phyloP scores from a whole-genome alignment of 1,140 invertebrate genomes.

The Sarcophaga peregrina region DNA sequence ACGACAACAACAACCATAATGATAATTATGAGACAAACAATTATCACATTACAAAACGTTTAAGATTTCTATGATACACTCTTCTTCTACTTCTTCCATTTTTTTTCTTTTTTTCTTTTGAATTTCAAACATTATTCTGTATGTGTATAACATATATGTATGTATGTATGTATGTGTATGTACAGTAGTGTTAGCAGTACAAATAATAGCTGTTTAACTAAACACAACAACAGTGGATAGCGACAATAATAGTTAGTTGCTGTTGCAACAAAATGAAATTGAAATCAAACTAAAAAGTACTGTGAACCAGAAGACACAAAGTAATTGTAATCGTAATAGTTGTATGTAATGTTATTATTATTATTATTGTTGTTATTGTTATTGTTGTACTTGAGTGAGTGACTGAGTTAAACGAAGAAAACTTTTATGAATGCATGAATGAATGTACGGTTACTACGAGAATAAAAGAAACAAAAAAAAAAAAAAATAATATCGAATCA shows the following conservation, averaged over 20 bases:
- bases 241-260: conserved; percentile 3
- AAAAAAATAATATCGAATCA: no score
- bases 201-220: not conserved
- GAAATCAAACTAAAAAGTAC: conserved; percentile 11
- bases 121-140: not conserved
- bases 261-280: not conserved
- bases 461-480: no score
- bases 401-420: no score
- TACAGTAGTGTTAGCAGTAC: not conserved
- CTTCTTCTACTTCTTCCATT: no score
- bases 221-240: not conserved
- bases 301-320: not conserved
- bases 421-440: conserved; percentile 19
- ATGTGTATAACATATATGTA: no score
- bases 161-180: not conserved
- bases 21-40: conserved; percentile 9
- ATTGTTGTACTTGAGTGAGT: no score
- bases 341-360: no score
- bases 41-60: conserved; percentile 42
- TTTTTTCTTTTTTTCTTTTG: no score
- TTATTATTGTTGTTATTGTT: no score
- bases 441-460: not conserved
- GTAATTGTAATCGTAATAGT: no score
- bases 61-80: conserved; percentile 29
- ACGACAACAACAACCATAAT: not conserved